Evolutionary conservation across 2,797 vertebrate genomes (phyloP), one percentile per base, ranked within the genome.

Genomic region (Acipenser transmontanus): DNA sequence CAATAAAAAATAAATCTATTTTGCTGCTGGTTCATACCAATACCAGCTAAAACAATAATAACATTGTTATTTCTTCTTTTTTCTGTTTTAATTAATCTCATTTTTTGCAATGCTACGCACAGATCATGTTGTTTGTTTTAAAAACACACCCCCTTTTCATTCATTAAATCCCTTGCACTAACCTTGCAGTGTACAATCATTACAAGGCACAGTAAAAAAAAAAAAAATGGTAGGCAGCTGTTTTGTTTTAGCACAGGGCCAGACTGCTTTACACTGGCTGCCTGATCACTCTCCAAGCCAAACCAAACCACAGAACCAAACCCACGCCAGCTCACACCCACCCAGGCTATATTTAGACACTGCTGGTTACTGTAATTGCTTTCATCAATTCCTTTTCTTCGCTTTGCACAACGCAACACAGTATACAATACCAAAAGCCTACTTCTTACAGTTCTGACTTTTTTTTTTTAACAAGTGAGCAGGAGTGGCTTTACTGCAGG

Each of bases 191-290:
- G 63, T 76, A 74, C 75, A 68, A 74, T 66, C 61, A 67, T 47
- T 64, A 52, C 60, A 51, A 57, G 50, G 48, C 65, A 47, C 49
- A 54, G 34, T 34, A 17, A 1, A 17, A 17, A 17, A 17, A 17
- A 17, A 1, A 17, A 17, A 17, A 34, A 80, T 78, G 77, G 79
- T 82, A 77, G 81, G 83, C 87, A 90, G 89, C 87, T 87, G 86
- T 71, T 84, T 92, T 87, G 89, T 91, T 91, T 92, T 89, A 88
- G 83, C 85, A 83, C 76, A 73, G 68, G 72, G 71, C 80, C 90
- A 75, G 83, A 87, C 85, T 87, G 80, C 82, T 85, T 91, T 82
- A 82, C 85, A 82, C 64, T 83, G 85, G 82, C 82, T 78, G 83
- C 78, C 78, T 82, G 82, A 81, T 82, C 78, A 78, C 77, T 78